Evolutionary conservation across 2,113 vertebrate genomes (phyloP).

Genomic region (Phoenicopterus ruber): DNA sequence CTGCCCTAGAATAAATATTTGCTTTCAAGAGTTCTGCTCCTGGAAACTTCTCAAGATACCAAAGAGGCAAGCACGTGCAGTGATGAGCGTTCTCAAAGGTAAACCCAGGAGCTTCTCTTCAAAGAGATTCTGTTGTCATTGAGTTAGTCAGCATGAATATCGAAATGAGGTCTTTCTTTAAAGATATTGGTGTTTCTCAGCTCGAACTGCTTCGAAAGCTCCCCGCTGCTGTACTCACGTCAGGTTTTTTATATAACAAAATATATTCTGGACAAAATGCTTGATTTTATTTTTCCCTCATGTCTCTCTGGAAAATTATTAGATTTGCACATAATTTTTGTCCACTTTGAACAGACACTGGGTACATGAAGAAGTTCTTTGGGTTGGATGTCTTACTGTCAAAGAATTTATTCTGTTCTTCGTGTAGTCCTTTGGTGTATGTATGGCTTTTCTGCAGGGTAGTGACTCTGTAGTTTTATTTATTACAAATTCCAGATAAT

Average conservation of each 20-base stretch:
- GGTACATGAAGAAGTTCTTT: not conserved
- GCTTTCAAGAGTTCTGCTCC: not conserved
- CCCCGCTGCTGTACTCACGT: not conserved
- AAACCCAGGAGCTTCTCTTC: not conserved
- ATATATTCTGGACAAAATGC: not conserved
- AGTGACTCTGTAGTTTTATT: not conserved
- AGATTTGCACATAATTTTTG: not conserved
- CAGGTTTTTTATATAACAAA: not conserved
- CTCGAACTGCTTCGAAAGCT: not conserved
- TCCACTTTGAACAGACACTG: not conserved
- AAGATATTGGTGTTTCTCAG: not conserved
- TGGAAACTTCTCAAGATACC: not conserved
- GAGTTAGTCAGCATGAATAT: not conserved
- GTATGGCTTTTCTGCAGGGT: not conserved
- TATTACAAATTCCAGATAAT: not conserved
- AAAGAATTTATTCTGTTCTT: not conserved
- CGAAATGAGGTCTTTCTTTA: not conserved
- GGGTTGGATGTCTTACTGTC: not conserved
- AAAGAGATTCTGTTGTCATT: not conserved
- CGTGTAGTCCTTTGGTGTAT: accelerated
- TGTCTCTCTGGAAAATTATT: not conserved
- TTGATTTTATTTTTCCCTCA: not conserved
- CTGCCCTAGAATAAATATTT: not conserved
- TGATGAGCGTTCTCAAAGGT: not conserved
- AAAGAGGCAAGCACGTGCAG: accelerated